These are phyloP conservation scores for Dromaius novaehollandiae DNA, from an alignment of 2,113 vertebrate species.

Conservation along the genomic window DNA sequence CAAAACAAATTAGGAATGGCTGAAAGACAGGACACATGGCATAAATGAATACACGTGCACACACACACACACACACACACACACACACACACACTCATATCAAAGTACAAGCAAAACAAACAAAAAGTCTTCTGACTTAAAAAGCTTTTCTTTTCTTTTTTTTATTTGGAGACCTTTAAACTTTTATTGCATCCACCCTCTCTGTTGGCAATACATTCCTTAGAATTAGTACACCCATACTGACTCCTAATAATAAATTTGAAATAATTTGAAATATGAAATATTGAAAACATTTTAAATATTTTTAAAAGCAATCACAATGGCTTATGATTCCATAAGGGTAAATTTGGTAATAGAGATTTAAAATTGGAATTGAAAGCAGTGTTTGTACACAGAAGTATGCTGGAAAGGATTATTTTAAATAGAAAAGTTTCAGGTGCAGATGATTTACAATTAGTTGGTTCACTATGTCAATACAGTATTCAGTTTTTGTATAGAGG, in stretches of 20 bases:
- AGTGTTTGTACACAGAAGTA: neutral
- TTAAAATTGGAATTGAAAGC: neutral
- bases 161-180: neutral
- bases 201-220: neutral
- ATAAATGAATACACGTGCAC: neutral
- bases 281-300: neutral
- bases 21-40: neutral
- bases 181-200: neutral
- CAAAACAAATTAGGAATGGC: neutral
- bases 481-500: neutral
- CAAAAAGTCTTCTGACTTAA: neutral
- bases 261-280: neutral
- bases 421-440: neutral
- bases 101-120: neutral
- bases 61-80: too few relatives aligned
- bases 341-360: neutral
- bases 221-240: neutral
- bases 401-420: neutral
- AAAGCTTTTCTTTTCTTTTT: neutral
- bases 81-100: too few relatives aligned
- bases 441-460: neutral
- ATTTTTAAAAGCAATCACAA: neutral
- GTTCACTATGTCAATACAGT: neutral
- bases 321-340: neutral
- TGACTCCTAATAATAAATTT: neutral